Base-by-base conservation (phyloP, 1,140 invertebrate species). In the Pseudachorutes palmiensis region DNA sequence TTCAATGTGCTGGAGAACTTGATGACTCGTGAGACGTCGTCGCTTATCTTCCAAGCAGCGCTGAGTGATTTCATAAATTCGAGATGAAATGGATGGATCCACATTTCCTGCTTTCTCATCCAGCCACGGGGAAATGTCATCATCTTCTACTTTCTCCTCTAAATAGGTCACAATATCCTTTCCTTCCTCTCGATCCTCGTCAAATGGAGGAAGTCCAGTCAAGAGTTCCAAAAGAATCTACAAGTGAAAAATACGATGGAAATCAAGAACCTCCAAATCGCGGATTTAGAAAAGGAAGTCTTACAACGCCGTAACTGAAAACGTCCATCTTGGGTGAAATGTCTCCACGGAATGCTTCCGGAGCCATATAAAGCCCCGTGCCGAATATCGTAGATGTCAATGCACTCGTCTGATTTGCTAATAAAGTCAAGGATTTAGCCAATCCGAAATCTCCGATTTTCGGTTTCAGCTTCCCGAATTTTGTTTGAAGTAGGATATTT, bases 291-390 rank as follows among this genome's bases (percentile, higher is more conserved):
- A 41, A 41, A 9, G 36, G 5, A 41, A 19, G 36, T 41, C 65
- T 64, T 73, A 88, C 87, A 51, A 91, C 84, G 5, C 88, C 89
- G 81, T 84, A 90, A 75, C 88, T 89, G 76, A 84, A 91, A 16
- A 86, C 83, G 75, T 90, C 89, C 70, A 86, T 81, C 80, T 89
- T 88, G 22, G 84, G 81, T 29, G 87, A 87, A 51, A 90, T 80
- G 57, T 88, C 85, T 1, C 87, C 86, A 62, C 81, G 77, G 71
- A 85, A 83, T 5, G 86, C 87, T 79, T 91, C 88, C 0, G 85
- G 86, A 31, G 88, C 83, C 86, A 90, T 88, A 76, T 91, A 90
- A 0, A 85, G 84, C 2, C 81, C 81, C 9, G 88, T 89, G 19
- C 88, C 88, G 72, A 85, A 82, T 24, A 85, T 81, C 28, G 79